Base-by-base conservation (phyloP, 2,797 vertebrate genomes). In the Spondyliosoma cantharus region DNA sequence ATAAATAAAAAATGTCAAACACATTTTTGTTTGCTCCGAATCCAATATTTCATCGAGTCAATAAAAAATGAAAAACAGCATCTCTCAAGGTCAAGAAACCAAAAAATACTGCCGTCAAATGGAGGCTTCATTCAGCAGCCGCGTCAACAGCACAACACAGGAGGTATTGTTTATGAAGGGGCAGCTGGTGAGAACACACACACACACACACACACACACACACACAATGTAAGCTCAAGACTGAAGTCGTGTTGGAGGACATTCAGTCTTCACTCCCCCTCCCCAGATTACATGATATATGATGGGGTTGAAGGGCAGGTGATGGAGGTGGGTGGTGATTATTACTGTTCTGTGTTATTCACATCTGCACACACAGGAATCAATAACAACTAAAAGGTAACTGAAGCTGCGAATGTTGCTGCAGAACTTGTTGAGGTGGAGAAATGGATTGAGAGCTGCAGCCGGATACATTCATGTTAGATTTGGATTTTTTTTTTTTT, bases 41-140 rank as follows among this genome's bases (percentile, higher is more conserved):
- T 68, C 48, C 12, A 62, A 16, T 17, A n/a, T 75, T 54, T 80
- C 12, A 73, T 5, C 14, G 3, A 37, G 16, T 70, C 46, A 46
- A 32, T 54, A 42, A 72, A 73, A 52, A 54, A 57, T 0, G 0
- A 48, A 69, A 78, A 73, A 72, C 54, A 68, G 46, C 63, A 76
- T 75, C 71, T 32, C 22, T 75, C 71, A 76, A 89, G 81, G 87
- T 80, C 25, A 42, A 61, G 14, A 16, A 82, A 74, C 54, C 24
- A 60, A 46, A 76, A 37, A 61, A 70, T 25, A 69, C n/a, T 7
- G 57, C 60, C 57, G 66, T 62, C 50, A 54, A 61, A 69, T 52
- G 24, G 16, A 72, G 49, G 58, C 43, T 60, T 65, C 75, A 64
- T 81, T 83, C 80, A 81, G 49, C 17, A 52, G 59, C 52, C 7